Conservation (phyloP, 2,888 invertebrate genomes). For the Tipula helvola region DNA sequence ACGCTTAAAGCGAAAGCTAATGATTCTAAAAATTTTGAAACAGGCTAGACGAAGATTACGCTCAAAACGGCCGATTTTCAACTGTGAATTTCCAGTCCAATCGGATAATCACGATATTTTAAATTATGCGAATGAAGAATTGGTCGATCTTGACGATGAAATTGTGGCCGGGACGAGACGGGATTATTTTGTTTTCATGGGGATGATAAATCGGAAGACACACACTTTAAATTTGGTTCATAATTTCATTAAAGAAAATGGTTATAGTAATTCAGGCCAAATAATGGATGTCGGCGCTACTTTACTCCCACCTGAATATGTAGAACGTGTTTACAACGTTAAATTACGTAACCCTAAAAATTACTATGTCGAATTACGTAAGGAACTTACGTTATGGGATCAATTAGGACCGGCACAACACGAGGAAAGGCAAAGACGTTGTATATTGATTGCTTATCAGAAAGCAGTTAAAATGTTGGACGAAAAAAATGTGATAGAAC, state of each 20-base stretch:
- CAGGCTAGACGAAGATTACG: constrained; percentile 1
- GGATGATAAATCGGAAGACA: not conserved
- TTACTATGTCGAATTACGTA: not conserved
- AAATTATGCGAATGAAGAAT: constrained; percentile 1
- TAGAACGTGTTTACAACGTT: not conserved
- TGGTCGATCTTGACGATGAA: not conserved
- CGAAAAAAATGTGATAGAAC: not conserved
- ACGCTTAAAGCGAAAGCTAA: not conserved
- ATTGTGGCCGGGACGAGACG: not conserved
- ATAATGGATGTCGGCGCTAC: not conserved
- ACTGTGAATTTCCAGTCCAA: not conserved
- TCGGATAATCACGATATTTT: not conserved
- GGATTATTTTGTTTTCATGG: constrained; percentile 4
- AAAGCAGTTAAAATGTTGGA: not conserved
- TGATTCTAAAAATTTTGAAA: constrained; percentile 4
- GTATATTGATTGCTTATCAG: not conserved
- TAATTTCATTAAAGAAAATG: not conserved
- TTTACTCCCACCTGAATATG: not conserved
- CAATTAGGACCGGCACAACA: not conserved
- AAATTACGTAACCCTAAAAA: not conserved
- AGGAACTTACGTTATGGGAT: not conserved
- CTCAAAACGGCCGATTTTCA: not conserved
- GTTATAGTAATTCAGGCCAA: not conserved
- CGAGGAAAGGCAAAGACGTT: not conserved
- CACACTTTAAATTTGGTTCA: constrained; percentile 6